A percentile compares a stretch with the other conserved stretches of the same genome.
These are phyloP conservation scores for Noctua fimbriata DNA, from an alignment of 2,888 invertebrate species.

Conservation along the genomic window DNA sequence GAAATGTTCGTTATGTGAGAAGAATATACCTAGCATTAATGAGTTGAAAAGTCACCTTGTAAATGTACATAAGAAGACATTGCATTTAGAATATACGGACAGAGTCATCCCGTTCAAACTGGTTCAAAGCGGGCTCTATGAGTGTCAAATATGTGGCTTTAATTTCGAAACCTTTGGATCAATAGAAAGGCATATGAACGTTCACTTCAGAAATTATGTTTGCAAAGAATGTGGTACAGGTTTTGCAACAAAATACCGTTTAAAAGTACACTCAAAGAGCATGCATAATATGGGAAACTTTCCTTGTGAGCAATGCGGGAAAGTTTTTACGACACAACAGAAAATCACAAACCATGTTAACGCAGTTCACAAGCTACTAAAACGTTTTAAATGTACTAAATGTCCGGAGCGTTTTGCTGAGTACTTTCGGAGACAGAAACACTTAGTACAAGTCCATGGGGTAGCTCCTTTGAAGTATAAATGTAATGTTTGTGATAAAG, in stretches of 20 bases:
- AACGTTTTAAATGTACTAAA: conserved; percentile 81
- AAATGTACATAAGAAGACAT: conserved; percentile 78
- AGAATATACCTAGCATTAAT: conserved; percentile 69
- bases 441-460: conserved; percentile 81
- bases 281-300: conserved; percentile 77
- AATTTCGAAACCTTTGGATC: conserved; percentile 85
- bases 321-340: conserved; percentile 76
- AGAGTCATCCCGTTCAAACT: conserved; percentile 83
- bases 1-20: conserved; percentile 77
- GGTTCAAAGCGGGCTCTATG: conserved; percentile 70
- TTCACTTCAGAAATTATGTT: conserved; percentile 83
- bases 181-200: conserved; percentile 85
- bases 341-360: conserved; percentile 81
- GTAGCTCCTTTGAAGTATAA: conserved; percentile 78
- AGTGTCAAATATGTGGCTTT: conserved; percentile 82
- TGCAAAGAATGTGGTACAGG: conserved; percentile 84
- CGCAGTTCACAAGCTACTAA: conserved; percentile 78
- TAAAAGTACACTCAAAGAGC: conserved; percentile 81
- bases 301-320: conserved; percentile 81
- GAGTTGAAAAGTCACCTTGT: conserved; percentile 80
- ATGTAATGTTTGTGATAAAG: conserved; percentile 82
- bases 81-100: conserved; percentile 76
- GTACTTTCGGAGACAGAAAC: conserved; percentile 81
- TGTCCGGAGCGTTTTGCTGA: conserved; percentile 82
- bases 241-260: conserved; percentile 80